phyloP scores from a whole-genome alignment of 2,888 invertebrate species.

The Erebia epiphron region DNA sequence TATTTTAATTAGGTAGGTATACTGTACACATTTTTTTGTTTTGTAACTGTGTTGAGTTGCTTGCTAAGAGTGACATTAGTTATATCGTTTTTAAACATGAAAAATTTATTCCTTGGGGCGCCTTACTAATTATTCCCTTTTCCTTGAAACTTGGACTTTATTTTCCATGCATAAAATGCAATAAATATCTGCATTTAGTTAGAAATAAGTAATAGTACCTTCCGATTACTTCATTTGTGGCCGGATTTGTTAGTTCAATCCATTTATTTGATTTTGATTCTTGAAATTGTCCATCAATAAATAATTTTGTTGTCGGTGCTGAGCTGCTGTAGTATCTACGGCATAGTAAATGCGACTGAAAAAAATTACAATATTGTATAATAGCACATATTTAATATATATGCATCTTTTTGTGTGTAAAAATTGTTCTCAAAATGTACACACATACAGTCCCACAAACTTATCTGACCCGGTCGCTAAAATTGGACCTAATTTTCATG shows the following conservation, averaged over 20 bases:
- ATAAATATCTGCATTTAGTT: not conserved
- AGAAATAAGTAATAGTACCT: constrained; percentile 59
- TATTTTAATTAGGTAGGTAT: constrained; percentile 8
- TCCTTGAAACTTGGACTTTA: no score
- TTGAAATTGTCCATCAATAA: constrained; percentile 96
- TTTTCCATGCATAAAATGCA: not conserved
- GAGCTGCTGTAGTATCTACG: constrained; percentile 80
- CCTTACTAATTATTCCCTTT: not conserved
- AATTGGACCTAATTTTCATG: no score
- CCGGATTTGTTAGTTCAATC: constrained; percentile 98
- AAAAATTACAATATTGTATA: not conserved
- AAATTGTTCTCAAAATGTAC: no score
- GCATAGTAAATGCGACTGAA: constrained; percentile 62
- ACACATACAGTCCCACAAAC: no score
- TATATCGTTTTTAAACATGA: no score
- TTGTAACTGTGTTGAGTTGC: no score
- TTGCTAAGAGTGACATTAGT: no score
- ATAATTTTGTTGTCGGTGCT: constrained; percentile 93
- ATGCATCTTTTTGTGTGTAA: no score
- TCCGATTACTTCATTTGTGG: constrained; percentile 92
- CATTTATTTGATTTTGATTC: constrained; percentile 97
- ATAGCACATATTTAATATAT: no score
- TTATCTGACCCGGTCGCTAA: no score
- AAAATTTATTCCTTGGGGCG: no score
- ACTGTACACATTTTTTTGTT: not conserved